Conservation (phyloP, 2,797 vertebrate species). For the Gymnothorax javanicus region DNA sequence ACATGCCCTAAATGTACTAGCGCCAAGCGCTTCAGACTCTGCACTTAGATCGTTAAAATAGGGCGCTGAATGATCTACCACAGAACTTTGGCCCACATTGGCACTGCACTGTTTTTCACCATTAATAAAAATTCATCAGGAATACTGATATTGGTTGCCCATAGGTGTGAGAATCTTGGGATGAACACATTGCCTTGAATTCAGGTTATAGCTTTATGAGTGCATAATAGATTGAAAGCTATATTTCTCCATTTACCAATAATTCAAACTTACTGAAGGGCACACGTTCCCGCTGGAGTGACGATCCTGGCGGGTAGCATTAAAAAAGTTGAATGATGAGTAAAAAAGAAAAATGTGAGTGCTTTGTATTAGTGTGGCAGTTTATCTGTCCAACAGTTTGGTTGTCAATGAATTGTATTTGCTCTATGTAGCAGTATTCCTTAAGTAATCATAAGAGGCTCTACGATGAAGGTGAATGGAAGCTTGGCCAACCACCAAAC, state of each 20-base stretch:
- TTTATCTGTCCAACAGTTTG: neutral
- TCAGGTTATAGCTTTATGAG: neutral
- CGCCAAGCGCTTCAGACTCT: too few species aligned
- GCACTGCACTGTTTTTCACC: too few species aligned
- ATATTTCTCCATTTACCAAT: neutral
- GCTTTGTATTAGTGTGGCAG: neutral
- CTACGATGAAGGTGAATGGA: neutral
- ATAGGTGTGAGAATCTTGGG: too few species aligned
- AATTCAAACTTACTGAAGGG: neutral
- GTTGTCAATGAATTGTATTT: neutral
- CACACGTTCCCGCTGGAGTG: neutral
- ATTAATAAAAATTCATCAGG: neutral
- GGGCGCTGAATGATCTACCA: too few species aligned
- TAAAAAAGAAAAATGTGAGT: neutral
- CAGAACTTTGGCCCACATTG: too few species aligned
- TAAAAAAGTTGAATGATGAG: neutral
- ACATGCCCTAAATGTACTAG: too few species aligned
- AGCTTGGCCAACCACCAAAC: too few species aligned
- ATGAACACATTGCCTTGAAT: neutral
- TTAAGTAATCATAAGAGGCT: neutral
- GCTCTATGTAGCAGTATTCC: neutral
- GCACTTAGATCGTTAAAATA: too few species aligned
- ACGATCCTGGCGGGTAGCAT: neutral
- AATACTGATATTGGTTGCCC: neutral
- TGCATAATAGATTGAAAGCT: neutral